phyloP scores from a whole-genome alignment of 2,797 vertebrate genomes.

The Perodicticus potto region DNA sequence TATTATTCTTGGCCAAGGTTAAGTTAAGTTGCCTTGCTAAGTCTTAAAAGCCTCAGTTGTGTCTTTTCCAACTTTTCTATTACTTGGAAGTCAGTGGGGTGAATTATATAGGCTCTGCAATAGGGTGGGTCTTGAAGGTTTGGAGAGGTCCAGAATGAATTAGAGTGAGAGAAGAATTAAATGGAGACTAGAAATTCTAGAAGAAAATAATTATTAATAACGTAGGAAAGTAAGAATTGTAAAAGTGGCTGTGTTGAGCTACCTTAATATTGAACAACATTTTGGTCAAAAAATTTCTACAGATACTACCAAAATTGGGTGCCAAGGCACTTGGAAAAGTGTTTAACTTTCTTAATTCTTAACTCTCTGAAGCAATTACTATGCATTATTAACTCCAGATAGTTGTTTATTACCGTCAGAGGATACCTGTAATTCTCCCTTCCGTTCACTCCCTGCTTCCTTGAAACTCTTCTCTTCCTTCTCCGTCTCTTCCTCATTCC shows the following conservation, averaged over 20 bases:
- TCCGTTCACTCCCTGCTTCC: not conserved
- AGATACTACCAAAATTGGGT: not conserved
- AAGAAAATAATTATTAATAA: not conserved
- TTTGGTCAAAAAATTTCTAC: not conserved
- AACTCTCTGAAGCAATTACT: not conserved
- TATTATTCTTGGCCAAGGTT: not conserved
- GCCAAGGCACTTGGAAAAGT: not conserved
- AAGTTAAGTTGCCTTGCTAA: not conserved
- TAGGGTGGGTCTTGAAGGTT: not conserved
- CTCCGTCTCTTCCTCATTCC: not conserved
- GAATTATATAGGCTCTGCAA: not conserved
- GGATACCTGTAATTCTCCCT: not conserved
- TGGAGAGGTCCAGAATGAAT: not conserved
- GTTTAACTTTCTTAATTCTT: conserved; percentile 41
- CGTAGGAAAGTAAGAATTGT: not conserved
- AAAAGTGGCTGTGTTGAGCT: not conserved
- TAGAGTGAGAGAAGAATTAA: not conserved
- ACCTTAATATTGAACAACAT: not conserved
- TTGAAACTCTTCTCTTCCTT: not conserved
- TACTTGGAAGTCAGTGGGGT: not conserved
- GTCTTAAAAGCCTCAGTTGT: not conserved
- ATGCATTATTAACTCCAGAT: not conserved
- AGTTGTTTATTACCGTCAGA: not conserved
- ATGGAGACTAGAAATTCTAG: not conserved
- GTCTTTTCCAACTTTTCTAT: not conserved